Base-by-base conservation (phyloP, 2,113 vertebrate genomes). In the Haemorhous mexicanus region DNA sequence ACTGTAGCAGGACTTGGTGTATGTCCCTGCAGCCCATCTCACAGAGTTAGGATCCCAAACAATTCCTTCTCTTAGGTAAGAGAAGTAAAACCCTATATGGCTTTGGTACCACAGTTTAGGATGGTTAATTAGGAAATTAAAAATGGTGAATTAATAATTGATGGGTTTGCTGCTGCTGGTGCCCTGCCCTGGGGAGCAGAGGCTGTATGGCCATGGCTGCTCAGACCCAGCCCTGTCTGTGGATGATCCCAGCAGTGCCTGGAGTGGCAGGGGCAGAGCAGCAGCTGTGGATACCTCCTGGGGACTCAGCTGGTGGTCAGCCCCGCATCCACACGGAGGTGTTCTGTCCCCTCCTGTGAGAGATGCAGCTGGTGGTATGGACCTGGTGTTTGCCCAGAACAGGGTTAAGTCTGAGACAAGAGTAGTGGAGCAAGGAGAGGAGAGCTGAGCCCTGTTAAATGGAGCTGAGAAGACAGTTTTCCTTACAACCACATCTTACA, bases 401-500 rank as follows among this genome's bases (percentile, higher is more conserved):
- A 58, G 68, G 76, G 89, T 94, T 95, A 92, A 94, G 2, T 59
- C 72, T 94, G 66, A 53, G 53, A 61, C 0, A 1, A 61, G 66
- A 83, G 20, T 32, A 74, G 53, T 13, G 43, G 70, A 84, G 41
- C 5, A 13, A 44, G 21, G 37, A 87, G 47, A 74, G 37, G 27
- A 64, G 50, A 82, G 30, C 47, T 49, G 79, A 88, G 50, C 56
- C n/a, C 68, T 90, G 32, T 59, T 92, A 72, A 92, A 33, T 68
- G 63, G 44, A 92, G 75, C 90, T 44, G 68, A 86, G 85, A 84
- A 79, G 73, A 90, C 76, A 92, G 35, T 82, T 94, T 93, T 43
- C 76, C 26, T 43, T 88, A 39, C 64, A 88, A 0, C 22, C 58
- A 61, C 24, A 27, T 61, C 58, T 61, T 1, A 4, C 41, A 18